Conservation (phyloP, 2,797 vertebrate species). For the Ciconia nigra region DNA sequence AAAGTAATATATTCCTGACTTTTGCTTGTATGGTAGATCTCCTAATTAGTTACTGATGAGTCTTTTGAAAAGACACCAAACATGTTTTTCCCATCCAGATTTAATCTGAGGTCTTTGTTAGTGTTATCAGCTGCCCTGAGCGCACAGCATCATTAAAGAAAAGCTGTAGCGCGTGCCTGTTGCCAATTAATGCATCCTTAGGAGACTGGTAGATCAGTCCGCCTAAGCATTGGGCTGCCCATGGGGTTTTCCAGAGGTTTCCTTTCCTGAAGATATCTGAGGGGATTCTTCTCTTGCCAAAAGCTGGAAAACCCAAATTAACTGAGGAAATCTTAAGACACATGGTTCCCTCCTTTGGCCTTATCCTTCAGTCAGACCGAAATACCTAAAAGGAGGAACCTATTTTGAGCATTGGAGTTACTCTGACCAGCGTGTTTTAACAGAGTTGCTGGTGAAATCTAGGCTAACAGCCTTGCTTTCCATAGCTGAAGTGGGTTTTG, state of each 20-base stretch:
- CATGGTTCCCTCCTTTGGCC: not conserved
- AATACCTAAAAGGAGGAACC: not conserved
- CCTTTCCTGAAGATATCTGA: not conserved
- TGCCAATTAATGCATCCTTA: not conserved
- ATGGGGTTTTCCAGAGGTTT: not conserved
- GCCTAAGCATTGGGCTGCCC: not conserved
- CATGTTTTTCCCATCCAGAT: not conserved
- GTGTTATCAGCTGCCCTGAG: not conserved
- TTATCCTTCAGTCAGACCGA: not conserved
- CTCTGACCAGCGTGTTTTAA: not conserved
- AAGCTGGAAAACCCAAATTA: not conserved
- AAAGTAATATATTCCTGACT: not conserved
- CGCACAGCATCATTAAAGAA: not conserved
- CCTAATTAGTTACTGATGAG: not conserved
- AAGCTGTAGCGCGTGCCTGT: not conserved
- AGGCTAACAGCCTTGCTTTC: not conserved
- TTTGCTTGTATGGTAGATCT: not conserved
- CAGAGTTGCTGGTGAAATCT: not conserved
- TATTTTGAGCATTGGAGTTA: not conserved
- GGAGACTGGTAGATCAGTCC: not conserved
- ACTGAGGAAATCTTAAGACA: not conserved
- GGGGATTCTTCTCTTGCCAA: not conserved
- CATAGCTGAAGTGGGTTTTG: not conserved
- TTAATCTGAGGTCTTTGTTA: not conserved
- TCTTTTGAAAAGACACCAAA: not conserved